A percentile compares a stretch with the other conserved stretches of the same genome.
phyloP scores from a whole-genome alignment of 2,888 invertebrate species.

The Frankliniella intonsa region DNA sequence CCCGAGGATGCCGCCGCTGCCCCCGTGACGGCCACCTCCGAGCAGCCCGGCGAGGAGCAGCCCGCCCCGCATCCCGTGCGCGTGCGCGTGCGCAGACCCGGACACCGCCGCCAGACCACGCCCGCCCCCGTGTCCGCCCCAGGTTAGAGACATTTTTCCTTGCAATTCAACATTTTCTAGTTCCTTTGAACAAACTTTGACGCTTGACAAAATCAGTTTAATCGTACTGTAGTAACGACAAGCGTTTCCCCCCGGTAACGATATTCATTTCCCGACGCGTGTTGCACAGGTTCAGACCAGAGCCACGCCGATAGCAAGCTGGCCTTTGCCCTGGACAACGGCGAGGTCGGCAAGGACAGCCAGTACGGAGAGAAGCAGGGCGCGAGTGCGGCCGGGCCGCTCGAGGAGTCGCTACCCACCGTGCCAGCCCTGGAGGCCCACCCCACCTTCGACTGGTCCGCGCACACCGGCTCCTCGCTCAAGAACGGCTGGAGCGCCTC shows the following conservation, averaged over 20 bases:
- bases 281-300: not conserved
- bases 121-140: not conserved
- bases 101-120: not conserved
- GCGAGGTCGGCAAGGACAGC: slow-evolving; percentile 19
- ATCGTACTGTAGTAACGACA: too few species aligned
- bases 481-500: slow-evolving; percentile 21
- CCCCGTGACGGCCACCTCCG: not conserved
- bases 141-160: not conserved
- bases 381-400: not conserved
- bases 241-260: too few species aligned
- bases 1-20: not conserved
- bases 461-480: not conserved
- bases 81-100: not conserved
- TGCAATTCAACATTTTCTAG: too few species aligned
- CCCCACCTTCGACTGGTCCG: slow-evolving; percentile 13
- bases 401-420: not conserved
- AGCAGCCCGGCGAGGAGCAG: slow-evolving; percentile 4
- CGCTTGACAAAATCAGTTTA: too few species aligned
- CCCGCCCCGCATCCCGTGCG: not conserved
- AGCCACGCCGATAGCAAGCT: slow-evolving; percentile 2
- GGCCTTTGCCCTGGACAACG: slow-evolving; percentile 16
- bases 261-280: too few species aligned
- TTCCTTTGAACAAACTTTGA: too few species aligned
- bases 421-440: slow-evolving; percentile 7
- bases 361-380: slow-evolving; percentile 9